Evolutionary conservation across 2,888 invertebrate genomes (phyloP).

Genomic region (Nomada fucata): DNA sequence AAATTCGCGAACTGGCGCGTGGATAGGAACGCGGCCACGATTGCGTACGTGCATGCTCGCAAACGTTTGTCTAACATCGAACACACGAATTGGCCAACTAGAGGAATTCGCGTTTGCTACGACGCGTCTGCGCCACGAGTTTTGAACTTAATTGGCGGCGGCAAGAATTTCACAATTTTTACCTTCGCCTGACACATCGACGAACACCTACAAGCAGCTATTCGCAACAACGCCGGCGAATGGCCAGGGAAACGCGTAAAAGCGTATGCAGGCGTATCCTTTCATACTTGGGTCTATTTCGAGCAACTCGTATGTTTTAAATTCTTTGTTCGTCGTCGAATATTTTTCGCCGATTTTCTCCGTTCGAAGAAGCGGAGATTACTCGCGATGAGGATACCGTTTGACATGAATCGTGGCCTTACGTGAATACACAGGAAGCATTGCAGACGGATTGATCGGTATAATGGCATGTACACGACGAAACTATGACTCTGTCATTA

Average conservation of each 20-base stretch:
- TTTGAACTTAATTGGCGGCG: conserved; percentile 76
- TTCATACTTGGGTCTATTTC: not conserved
- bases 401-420: no score
- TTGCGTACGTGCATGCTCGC: not conserved
- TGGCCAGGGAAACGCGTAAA: conserved; percentile 43
- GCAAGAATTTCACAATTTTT: conserved; percentile 74
- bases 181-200: conserved; percentile 64
- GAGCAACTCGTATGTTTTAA: conserved; percentile 11
- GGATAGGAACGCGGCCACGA: conserved; percentile 9
- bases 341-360: not conserved
- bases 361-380: not conserved
- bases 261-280: conserved; percentile 10
- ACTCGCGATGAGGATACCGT: no score
- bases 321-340: not conserved
- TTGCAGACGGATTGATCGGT: not conserved
- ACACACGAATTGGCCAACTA: conserved; percentile 52
- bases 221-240: conserved; percentile 15
- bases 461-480: not conserved
- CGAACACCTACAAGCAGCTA: conserved; percentile 15
- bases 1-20: conserved; percentile 2
- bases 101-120: conserved; percentile 62
- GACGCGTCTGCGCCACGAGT: conserved; percentile 60
- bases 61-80: not conserved
- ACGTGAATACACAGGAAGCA: not conserved
- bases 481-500: not conserved